Base-by-base conservation (phyloP, 1,140 invertebrate species). In the Meloidogyne exigua region DNA sequence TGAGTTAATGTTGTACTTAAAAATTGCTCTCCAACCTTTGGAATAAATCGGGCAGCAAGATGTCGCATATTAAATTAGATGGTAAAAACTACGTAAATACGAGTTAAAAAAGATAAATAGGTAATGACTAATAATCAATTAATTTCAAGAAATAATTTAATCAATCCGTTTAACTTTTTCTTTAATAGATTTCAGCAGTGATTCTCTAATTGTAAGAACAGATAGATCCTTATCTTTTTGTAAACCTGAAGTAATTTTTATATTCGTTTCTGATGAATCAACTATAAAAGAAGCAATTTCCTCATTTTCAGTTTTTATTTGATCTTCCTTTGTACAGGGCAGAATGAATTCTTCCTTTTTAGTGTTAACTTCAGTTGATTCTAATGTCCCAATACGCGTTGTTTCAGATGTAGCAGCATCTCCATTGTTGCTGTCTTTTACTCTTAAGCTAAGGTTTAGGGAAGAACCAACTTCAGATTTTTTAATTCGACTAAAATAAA, bases 131-230 rank as follows among this genome's bases (percentile, higher is more conserved):
- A n/a, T 57, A 57, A 57, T n/a, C 49, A 57, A 49, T 49, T 57
- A n/a, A n/a, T n/a, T 7, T n/a, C n/a, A 57, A 57, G 5, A 57
- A n/a, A 57, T 15, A 57, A 18, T n/a, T 79, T 26, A 72, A 26
- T 82, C 81, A 73, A 84, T 82, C 23, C 79, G 70, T 69, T 83
- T 82, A 42, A 82, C 82, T 32, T 77, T 26, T 49, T 82, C 81
- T 75, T 77, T 84, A 49, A 82, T 82, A 7, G 82, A 68, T 71
- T 82, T 66, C 18, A 82, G 36, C 23, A 82, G 42, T 28, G 57
- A 23, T 42, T 82, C 75, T 66, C 81, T 71, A 13, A 82, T 78
- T 21, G n/a, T 15, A 4, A 82, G 39, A 26, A 73, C 39, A 13
- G 42, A 3, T 18, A 25, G 72, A 75, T 82, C 66, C 68, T 25